A percentile compares a stretch with the other conserved stretches of the same genome.
phyloP scores from a whole-genome alignment of 2,888 invertebrate species.

The Carterocephalus palaemon region DNA sequence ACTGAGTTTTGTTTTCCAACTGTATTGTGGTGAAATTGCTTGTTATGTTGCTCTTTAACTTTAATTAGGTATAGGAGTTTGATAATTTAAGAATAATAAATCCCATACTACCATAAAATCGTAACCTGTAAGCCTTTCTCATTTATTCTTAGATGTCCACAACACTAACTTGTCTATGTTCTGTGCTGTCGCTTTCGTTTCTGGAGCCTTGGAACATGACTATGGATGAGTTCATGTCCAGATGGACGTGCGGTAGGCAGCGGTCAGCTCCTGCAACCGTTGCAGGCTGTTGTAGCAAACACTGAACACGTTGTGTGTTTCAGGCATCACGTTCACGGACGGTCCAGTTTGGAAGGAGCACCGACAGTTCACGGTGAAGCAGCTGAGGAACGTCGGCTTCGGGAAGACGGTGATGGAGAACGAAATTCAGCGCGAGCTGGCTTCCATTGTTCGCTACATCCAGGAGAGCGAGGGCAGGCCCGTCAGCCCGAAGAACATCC shows the following conservation, averaged over 20 bases:
- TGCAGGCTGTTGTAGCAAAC: slow-evolving; percentile 1
- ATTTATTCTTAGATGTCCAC: too few relatives aligned
- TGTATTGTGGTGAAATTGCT: slow-evolving; percentile 3
- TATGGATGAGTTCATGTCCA: too few relatives aligned
- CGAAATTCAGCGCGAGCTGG: slow-evolving; percentile 79
- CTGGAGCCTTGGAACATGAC: too few relatives aligned
- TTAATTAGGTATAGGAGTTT: neutral
- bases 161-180: too few relatives aligned
- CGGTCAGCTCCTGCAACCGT: neutral
- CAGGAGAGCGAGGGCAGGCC: slow-evolving; percentile 47
- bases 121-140: too few relatives aligned
- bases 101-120: too few relatives aligned
- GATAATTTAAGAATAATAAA: too few relatives aligned
- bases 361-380: slow-evolving; percentile 82
- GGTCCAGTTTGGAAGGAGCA: slow-evolving; percentile 83
- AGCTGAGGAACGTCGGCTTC: slow-evolving; percentile 81
- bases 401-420: slow-evolving; percentile 81
- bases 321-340: slow-evolving; percentile 84
- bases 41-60: neutral
- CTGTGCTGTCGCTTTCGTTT: too few relatives aligned
- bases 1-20: slow-evolving; percentile 11
- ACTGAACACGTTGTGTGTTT: slow-evolving; percentile 3
- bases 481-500: slow-evolving; percentile 70
- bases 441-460: slow-evolving; percentile 68
- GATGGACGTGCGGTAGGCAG: too few relatives aligned